phyloP scores from a whole-genome alignment of 2,113 vertebrate genomes.

The Pomatostomus ruficeps region DNA sequence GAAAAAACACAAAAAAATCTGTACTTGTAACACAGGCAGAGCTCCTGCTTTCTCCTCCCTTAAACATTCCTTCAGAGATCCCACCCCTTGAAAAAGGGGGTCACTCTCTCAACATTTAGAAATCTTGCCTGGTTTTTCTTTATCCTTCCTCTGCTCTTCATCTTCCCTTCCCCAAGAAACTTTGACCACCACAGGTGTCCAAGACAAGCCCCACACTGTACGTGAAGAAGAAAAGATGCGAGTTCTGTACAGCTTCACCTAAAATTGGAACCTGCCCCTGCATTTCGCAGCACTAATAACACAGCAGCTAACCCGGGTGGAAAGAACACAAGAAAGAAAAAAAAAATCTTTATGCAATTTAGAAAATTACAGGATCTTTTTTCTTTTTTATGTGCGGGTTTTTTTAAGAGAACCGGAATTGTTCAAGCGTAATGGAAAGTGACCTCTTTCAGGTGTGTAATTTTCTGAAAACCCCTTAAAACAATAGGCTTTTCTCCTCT shows the following conservation, averaged over 20 bases:
- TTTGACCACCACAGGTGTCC: not conserved
- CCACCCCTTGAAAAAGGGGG: not conserved
- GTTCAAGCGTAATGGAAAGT: not conserved
- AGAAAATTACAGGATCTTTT: slow-evolving; percentile 29
- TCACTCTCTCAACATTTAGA: not conserved
- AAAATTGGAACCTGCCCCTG: not conserved
- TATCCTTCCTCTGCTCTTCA: not conserved
- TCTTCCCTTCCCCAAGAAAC: not conserved
- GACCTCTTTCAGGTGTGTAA: slow-evolving; percentile 30
- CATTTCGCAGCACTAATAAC: not conserved
- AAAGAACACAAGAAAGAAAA: not conserved
- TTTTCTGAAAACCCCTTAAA: slow-evolving; percentile 6
- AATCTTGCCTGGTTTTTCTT: not conserved
- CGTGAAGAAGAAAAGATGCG: fast-evolving
- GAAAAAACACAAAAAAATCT: not conserved
- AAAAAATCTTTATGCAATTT: not conserved
- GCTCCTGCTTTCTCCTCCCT: not conserved
- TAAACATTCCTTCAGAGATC: not conserved
- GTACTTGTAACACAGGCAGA: not conserved
- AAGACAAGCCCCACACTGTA: fast-evolving
- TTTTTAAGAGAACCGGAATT: not conserved
- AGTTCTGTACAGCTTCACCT: not conserved
- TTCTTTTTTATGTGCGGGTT: fast-evolving
- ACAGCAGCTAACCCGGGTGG: not conserved
- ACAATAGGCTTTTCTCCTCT: slow-evolving; percentile 12